Evolutionary conservation across 2,113 vertebrate genomes (phyloP), one percentile per base, ranked within the genome.

Genomic region (Elephas maximus): DNA sequence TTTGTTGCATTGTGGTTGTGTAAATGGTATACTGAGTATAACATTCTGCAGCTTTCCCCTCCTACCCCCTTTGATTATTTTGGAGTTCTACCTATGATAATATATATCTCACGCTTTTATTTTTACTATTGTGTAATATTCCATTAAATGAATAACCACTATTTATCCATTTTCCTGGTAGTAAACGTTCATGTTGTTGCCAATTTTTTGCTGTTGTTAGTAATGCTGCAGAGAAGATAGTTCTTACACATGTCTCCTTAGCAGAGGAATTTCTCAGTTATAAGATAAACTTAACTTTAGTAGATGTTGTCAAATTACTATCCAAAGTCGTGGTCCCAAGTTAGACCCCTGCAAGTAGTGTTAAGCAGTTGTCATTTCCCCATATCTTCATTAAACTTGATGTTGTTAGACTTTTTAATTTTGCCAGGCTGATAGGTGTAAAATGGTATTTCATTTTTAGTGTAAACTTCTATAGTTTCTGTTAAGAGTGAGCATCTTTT

Each of bases 391-490:
- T 77, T 82, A 48, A 81, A 62, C 7, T 88, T 97, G 26, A 5
- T 87, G 37, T 51, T 85, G 37, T 81, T 95, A 69, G 37, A 24
- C 71, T 82, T 94, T 78, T 88, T 37, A 44, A 45, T 65, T 71
- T 83, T 96, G 48, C 48, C 48, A 48, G 48, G 5, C 48, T 48
- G 48, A 48, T 48, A 9, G 48, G 53, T 78, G 0, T 94, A 63
- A 94, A 96, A 23, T 95, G 62, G 3, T 79, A 88, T 73, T 95
- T 88, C 48, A 51, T 62, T 87, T 91, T 91, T 77, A 82, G 76
- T 79, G 53, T 51, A 57, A 95, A 88, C 92, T 81, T 82, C 17
- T 79, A 1, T 84, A 76, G 44, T 90, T 89, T 94, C 86, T 92
- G 9, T 69, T 86, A 51, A 26, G 20, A n/a, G 73, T 85, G 53